phyloP scores from a whole-genome alignment of 1,140 invertebrate genomes.

The Drosophila sucinea region DNA sequence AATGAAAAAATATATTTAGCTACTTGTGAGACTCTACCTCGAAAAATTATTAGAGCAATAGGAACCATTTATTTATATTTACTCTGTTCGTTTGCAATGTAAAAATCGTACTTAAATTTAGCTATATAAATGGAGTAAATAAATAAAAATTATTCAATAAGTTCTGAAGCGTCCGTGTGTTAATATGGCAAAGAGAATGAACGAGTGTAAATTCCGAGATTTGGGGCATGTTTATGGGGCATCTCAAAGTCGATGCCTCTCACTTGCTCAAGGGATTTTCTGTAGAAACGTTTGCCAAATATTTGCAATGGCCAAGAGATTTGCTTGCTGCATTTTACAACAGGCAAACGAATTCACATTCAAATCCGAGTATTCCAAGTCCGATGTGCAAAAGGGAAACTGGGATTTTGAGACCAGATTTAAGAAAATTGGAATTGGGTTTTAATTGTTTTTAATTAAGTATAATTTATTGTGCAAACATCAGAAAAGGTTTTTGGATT shows the following conservation, averaged over 20 bases:
- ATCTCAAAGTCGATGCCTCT: background rate
- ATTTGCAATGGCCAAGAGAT: slow-evolving; percentile 59
- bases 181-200: too few species aligned
- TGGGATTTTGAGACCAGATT: slow-evolving; percentile 37
- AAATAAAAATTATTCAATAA: too few species aligned
- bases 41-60: too few species aligned
- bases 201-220: too few species aligned
- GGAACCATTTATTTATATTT: too few species aligned
- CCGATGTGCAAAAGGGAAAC: slow-evolving; percentile 41
- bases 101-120: too few species aligned
- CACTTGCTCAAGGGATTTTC: slow-evolving; percentile 22
- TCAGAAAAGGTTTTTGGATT: slow-evolving; percentile 32
- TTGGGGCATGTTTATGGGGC: background rate
- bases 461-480: slow-evolving; percentile 77
- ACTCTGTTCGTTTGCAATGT: too few species aligned
- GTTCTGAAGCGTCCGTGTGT: too few species aligned
- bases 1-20: too few species aligned
- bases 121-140: too few species aligned
- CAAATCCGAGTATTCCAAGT: slow-evolving; percentile 22
- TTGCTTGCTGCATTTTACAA: slow-evolving; percentile 37
- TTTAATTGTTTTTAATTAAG: slow-evolving; percentile 82
- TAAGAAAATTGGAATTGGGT: slow-evolving; percentile 60
- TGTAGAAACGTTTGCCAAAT: slow-evolving; percentile 64
- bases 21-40: too few species aligned
- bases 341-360: slow-evolving; percentile 10